Evolutionary conservation across 2,113 vertebrate species (phyloP).

Genomic region (Syrmaticus mikado): DNA sequence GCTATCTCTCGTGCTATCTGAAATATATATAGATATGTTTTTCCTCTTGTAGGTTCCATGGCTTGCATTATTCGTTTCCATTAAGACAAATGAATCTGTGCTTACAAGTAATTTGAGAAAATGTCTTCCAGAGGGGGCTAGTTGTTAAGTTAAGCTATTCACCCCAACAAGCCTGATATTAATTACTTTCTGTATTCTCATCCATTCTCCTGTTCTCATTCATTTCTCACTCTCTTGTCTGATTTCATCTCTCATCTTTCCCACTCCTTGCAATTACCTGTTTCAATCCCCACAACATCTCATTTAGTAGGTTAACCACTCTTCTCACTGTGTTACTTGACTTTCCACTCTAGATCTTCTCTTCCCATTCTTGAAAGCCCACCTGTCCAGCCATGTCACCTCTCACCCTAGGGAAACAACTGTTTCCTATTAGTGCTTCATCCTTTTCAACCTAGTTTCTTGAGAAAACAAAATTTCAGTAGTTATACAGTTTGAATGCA

Average conservation of each 20-base stretch:
- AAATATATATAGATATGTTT: neutral
- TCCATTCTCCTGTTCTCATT: neutral
- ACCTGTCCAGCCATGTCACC: neutral
- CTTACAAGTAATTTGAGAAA: neutral
- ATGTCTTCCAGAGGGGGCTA: neutral
- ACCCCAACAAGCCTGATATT: neutral
- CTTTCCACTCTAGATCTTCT: neutral
- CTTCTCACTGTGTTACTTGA: neutral
- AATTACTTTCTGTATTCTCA: neutral
- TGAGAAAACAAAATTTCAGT: neutral
- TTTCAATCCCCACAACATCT: neutral
- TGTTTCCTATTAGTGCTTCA: neutral
- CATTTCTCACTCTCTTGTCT: neutral
- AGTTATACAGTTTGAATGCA: neutral
- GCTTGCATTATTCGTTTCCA: neutral
- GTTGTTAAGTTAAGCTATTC: neutral
- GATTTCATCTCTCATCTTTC: neutral
- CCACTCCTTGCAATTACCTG: neutral
- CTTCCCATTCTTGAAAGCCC: neutral
- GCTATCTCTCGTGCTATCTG: neutral
- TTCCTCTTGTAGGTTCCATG: neutral
- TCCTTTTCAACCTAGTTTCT: neutral
- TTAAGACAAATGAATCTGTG: conserved; percentile 1
- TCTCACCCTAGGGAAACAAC: neutral
- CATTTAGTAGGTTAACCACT: neutral